phyloP scores from a whole-genome alignment of 2,797 vertebrate genomes.

The Semotilus atromaculatus region DNA sequence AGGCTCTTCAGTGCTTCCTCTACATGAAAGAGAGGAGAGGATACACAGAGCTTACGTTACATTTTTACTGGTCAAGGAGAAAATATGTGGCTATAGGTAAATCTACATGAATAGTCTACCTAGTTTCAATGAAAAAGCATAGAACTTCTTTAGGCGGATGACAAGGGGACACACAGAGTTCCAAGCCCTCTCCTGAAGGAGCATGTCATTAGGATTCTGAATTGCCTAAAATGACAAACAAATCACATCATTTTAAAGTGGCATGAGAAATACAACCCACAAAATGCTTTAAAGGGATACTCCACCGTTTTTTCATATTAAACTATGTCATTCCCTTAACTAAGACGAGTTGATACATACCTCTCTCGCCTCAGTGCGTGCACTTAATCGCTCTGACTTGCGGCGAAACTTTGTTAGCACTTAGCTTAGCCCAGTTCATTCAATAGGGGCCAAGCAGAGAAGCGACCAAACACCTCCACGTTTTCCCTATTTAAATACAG shows the following conservation, averaged over 20 bases:
- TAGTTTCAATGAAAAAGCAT: conserved; percentile 93
- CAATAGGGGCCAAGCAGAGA: no score
- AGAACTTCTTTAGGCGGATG: conserved; percentile 95
- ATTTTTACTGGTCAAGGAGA: neutral
- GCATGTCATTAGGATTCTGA: conserved; percentile 93
- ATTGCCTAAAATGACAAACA: conserved; percentile 83
- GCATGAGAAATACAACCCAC: neutral
- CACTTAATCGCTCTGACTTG: no score
- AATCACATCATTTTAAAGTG: neutral
- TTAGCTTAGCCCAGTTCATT: no score
- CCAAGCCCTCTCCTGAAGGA: conserved; percentile 95
- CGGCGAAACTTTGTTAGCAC: no score
- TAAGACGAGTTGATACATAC: no score
- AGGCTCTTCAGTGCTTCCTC: conserved; percentile 93
- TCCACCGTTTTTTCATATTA: no score
- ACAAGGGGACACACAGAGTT: conserved; percentile 95
- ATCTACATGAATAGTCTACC: conserved; percentile 72
- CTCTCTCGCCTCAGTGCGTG: no score
- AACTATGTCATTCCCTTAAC: no score
- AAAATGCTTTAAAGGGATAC: no score
- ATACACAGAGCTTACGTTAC: neutral
- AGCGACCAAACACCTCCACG: no score
- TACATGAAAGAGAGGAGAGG: conserved; percentile 55
- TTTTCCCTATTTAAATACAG: no score
- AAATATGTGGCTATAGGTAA: neutral